phyloP scores from a whole-genome alignment of 2,113 vertebrate species.

The Ictalurus furcatus region DNA sequence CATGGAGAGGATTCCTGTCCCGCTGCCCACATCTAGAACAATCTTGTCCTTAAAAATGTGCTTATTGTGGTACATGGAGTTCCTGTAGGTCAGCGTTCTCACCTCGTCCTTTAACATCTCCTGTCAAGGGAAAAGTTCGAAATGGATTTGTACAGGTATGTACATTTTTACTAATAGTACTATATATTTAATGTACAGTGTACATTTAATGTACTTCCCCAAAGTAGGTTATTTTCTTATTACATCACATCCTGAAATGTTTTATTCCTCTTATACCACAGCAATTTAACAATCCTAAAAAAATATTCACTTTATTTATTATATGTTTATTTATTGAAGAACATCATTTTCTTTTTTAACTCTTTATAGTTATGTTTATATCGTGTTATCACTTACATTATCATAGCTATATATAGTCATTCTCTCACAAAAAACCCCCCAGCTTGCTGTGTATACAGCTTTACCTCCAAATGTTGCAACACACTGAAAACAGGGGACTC shows the following conservation, averaged over 20 bases:
- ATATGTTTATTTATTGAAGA: not conserved
- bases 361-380: not conserved
- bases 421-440: not conserved
- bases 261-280: not conserved
- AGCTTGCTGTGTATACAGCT: not conserved
- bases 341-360: not conserved
- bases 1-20: conserved; percentile 96
- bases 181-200: not conserved
- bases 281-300: not conserved
- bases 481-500: not conserved
- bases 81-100: conserved; percentile 92
- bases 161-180: too few relatives aligned
- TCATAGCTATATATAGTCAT: too few relatives aligned
- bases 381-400: not conserved
- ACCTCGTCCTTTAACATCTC: conserved; percentile 99
- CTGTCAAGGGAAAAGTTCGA: conserved; percentile 64
- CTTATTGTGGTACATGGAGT: conserved; percentile 99
- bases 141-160: not conserved
- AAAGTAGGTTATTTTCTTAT: not conserved
- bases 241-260: not conserved
- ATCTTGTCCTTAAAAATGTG: conserved; percentile 97
- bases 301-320: not conserved
- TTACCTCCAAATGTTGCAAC: not conserved
- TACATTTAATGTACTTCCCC: not conserved
- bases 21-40: conserved; percentile 94